phyloP scores from a whole-genome alignment of 2,888 invertebrate genomes.

The Mechanitis messenoides region DNA sequence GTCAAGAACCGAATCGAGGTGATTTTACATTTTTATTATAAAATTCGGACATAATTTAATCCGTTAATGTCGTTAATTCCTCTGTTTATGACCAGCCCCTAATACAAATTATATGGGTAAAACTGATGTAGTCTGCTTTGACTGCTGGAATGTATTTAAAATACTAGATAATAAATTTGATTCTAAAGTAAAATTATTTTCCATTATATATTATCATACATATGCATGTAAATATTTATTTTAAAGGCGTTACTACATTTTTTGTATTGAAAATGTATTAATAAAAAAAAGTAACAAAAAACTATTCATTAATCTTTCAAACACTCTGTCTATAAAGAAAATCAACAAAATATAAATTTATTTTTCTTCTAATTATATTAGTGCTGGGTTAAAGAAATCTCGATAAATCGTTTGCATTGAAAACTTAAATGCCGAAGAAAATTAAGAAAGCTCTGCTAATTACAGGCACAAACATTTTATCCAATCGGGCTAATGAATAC shows the following conservation, averaged over 20 bases:
- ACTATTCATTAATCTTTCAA: too few relatives aligned
- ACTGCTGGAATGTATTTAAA: neutral
- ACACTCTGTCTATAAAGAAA: too few relatives aligned
- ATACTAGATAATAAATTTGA: neutral
- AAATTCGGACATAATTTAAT: slow-evolving; percentile 14
- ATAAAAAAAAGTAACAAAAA: too few relatives aligned
- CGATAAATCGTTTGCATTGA: neutral
- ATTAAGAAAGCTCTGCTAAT: slow-evolving; percentile 5
- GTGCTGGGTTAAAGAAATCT: neutral
- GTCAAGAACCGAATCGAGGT: slow-evolving; percentile 19
- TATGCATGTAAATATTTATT: too few relatives aligned
- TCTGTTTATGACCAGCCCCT: neutral
- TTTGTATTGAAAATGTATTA: too few relatives aligned
- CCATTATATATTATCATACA: too few relatives aligned
- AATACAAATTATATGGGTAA: neutral
- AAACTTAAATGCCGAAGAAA: neutral
- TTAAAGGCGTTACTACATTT: too few relatives aligned
- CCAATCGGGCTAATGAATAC: neutral
- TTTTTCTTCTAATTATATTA: neutral
- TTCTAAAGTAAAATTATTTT: neutral
- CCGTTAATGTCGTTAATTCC: slow-evolving; percentile 11
- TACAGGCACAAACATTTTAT: neutral
- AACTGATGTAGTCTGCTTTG: neutral
- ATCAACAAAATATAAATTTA: neutral
- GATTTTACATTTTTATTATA: slow-evolving; percentile 22